phyloP scores from a whole-genome alignment of 2,113 vertebrate genomes.

The Spermophilus dauricus region DNA sequence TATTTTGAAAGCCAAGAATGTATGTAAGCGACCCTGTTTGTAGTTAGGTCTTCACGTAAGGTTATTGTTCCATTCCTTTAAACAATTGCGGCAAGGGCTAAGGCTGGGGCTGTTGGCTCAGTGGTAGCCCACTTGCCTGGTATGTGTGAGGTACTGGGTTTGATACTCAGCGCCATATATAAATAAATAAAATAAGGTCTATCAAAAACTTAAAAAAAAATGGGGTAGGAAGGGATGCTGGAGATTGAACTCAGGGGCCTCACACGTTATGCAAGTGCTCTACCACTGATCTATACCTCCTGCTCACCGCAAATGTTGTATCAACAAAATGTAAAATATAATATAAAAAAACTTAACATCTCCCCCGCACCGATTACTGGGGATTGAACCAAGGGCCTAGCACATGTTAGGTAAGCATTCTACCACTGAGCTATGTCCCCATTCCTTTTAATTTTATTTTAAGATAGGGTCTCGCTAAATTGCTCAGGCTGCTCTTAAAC shows the following conservation, averaged over 20 bases:
- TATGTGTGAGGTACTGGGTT: too few species aligned
- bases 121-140: too few species aligned
- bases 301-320: background rate
- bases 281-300: background rate
- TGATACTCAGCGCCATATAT: too few species aligned
- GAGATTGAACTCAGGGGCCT: background rate
- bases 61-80: background rate
- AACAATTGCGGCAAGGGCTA: background rate
- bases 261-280: background rate
- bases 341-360: background rate
- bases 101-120: too few species aligned
- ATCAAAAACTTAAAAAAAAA: background rate
- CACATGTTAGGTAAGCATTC: background rate
- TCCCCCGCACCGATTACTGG: rapidly evolving
- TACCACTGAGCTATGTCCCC: background rate
- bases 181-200: too few species aligned
- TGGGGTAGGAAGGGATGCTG: background rate
- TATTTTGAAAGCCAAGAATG: background rate
- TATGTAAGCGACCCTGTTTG: background rate
- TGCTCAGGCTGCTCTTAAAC: background rate
- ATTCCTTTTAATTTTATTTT: background rate
- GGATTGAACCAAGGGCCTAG: background rate
- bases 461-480: background rate
- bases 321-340: background rate
- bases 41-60: background rate